Evolutionary conservation across 2,797 vertebrate species (phyloP).

Genomic region (Luscinia megarhynchos): DNA sequence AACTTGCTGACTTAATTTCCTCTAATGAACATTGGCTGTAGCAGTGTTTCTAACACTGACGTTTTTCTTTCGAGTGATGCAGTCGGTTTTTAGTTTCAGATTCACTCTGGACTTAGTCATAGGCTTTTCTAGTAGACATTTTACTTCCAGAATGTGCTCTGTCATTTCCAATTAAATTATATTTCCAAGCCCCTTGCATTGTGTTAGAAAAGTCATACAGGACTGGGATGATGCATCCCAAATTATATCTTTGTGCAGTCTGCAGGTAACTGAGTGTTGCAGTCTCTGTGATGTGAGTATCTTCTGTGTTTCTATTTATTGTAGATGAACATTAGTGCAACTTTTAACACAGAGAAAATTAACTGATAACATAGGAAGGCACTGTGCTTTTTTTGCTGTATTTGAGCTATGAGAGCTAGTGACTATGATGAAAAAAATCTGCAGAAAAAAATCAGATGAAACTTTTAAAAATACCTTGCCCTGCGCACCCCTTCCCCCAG

Average conservation of each 20-base stretch:
- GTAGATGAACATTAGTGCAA: background rate
- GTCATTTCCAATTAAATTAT: background rate
- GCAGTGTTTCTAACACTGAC: background rate
- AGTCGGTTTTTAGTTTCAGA: background rate
- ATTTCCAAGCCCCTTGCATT: background rate
- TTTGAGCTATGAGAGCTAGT: background rate
- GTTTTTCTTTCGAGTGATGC: background rate
- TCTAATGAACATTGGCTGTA: background rate
- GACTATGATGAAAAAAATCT: background rate
- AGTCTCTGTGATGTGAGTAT: background rate
- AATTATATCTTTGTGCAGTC: background rate
- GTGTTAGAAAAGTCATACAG: background rate
- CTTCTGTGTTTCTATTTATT: background rate
- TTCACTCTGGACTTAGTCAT: background rate
- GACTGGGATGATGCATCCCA: fast-evolving
- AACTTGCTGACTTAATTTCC: background rate
- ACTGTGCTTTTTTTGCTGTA: background rate
- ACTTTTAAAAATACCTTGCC: background rate
- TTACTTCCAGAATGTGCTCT: background rate
- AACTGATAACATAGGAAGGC: background rate
- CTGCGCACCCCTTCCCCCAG: no score
- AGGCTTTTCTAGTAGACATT: background rate
- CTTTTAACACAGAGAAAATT: background rate
- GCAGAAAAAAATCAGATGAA: background rate
- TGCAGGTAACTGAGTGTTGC: background rate